Percentiles rank a stretch among this genome's conserved stretches.
Conservation (phyloP, 2,113 vertebrate species). For the Microtus richardsoni region DNA sequence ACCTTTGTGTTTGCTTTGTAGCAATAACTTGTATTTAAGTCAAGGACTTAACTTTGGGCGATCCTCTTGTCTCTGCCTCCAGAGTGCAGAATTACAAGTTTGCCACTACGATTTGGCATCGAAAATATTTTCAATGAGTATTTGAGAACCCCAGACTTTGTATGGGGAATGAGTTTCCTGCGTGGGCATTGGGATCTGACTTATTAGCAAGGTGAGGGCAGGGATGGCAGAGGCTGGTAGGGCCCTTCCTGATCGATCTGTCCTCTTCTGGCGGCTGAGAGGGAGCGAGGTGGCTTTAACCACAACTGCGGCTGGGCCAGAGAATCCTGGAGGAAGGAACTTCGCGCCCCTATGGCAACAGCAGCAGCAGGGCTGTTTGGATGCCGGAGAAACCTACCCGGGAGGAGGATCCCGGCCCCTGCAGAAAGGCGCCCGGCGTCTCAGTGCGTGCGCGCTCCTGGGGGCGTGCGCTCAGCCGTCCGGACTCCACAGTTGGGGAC, state of each 20-base stretch:
- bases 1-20: background rate
- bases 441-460: background rate
- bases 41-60: background rate
- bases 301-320: background rate
- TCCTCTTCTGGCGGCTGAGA: background rate
- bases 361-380: background rate
- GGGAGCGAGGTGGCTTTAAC: background rate
- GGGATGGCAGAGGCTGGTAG: background rate
- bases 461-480: accelerated
- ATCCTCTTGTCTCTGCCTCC: background rate
- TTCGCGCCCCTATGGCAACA: no score
- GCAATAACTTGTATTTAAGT: background rate
- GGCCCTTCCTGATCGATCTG: background rate
- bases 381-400: background rate
- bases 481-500: background rate
- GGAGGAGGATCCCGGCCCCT: background rate
- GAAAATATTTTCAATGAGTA: background rate
- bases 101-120: background rate
- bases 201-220: background rate
- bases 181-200: background rate
- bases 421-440: background rate
- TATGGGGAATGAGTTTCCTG: no score
- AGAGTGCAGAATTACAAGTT: background rate
- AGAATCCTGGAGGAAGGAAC: no score
- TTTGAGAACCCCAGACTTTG: background rate